Base-by-base conservation (phyloP, 2,797 vertebrate genomes). In the Holocentrus rufus region DNA sequence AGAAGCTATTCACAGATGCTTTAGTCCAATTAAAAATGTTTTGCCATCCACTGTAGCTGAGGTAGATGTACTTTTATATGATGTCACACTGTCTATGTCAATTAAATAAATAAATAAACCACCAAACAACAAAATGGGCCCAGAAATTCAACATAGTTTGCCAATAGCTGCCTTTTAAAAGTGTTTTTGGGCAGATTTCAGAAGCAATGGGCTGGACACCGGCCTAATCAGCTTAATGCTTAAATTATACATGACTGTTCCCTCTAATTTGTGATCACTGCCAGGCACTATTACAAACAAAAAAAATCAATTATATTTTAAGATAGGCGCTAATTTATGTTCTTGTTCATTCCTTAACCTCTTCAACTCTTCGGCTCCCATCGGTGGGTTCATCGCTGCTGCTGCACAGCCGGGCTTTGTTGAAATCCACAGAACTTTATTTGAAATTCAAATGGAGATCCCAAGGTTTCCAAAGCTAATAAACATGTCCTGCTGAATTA, bases 231-330 rank as follows among this genome's bases (percentile, higher is more conserved):
- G 78, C 65, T 63, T 6, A 11, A n/a, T 72, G 77, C 47, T 34
- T 89, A 69, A 87, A 89, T 91, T 81, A 90, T 91, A 84, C 84
- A 88, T 76, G 72, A 69, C 1, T 1, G 20, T 61, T 72, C 81
- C 77, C 80, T 78, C 54, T 64, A 6, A 34, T 63, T 44, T 76
- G 44, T 76, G 68, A 87, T 85, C 69, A 57, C 72, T 74, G 62
- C 68, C n/a, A 67, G 60, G 53, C 69, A 18, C 64, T 31, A 42
- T 4, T 44, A 65, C 71, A 79, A 79, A 84, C 79, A 84, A 75
- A 85, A 76, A 50, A 27, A 76, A 50, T 15, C 42, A 71, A 62
- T 69, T 72, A 58, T 31, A 67, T 65, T 77, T 65, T 71, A 0
- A 5, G 57, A 74, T 73, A 69, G 76, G 74, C 30, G 61, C 39